Conservation (phyloP, 2,113 vertebrate genomes). For the Castor canadensis region DNA sequence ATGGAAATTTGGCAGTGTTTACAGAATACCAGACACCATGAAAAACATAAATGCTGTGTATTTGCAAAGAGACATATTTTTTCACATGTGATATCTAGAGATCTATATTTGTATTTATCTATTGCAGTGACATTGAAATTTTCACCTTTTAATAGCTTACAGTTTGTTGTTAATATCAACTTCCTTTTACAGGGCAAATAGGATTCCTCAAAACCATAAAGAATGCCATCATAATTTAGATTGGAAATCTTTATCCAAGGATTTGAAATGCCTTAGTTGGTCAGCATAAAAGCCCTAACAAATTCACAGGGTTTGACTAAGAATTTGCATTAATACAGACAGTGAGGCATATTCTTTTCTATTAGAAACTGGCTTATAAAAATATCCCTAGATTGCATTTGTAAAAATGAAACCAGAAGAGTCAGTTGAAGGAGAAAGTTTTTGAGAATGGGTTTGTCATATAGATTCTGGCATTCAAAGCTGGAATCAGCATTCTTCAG, state of each 20-base stretch:
- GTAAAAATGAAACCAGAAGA: not conserved
- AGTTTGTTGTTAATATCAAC: not conserved
- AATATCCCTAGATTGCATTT: slow-evolving; percentile 52
- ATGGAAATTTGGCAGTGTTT: slow-evolving; percentile 67
- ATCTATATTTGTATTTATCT: not conserved
- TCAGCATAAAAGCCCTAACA: not conserved
- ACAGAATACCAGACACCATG: not conserved
- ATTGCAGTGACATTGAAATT: not conserved
- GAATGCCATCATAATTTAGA: not conserved
- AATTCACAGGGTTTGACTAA: not conserved
- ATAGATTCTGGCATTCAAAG: slow-evolving; percentile 2
- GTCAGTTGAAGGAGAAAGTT: not conserved
- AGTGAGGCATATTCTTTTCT: slow-evolving; percentile 23
- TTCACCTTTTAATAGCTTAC: not conserved
- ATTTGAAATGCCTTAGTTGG: not conserved
- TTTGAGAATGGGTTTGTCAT: slow-evolving; percentile 43
- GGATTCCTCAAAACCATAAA: not conserved
- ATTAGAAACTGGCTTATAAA: slow-evolving; percentile 6
- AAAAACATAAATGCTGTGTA: slow-evolving; percentile 29
- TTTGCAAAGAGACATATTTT: not conserved
- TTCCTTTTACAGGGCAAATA: not conserved
- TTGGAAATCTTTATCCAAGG: not conserved
- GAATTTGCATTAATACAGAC: not conserved
- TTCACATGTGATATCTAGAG: not conserved
- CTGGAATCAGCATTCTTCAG: not conserved